A percentile compares a stretch with the other conserved stretches of the same genome.
phyloP scores from a whole-genome alignment of 1,140 invertebrate species.

The Drosophila setifemur region DNA sequence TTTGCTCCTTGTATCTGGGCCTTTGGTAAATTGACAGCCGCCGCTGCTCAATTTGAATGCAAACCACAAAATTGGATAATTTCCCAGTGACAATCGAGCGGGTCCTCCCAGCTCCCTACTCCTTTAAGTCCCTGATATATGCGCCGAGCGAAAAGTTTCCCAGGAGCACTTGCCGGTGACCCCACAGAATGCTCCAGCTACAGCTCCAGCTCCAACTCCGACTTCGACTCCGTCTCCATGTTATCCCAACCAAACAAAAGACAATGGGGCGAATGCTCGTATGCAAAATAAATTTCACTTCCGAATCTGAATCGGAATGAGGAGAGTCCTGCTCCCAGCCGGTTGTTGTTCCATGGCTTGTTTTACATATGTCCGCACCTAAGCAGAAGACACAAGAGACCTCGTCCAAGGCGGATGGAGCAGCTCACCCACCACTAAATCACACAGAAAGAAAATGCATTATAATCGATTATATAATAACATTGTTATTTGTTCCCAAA shows the following conservation, averaged over 20 bases:
- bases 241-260: constrained; percentile 26
- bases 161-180: constrained; percentile 70
- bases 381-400: constrained; percentile 42
- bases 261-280: constrained; percentile 57
- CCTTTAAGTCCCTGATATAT: constrained; percentile 70
- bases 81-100: constrained; percentile 78
- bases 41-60: constrained; percentile 75
- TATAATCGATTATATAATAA: no score
- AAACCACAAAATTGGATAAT: constrained; percentile 82
- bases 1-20: constrained; percentile 2
- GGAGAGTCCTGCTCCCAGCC: constrained; percentile 34
- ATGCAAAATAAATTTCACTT: constrained; percentile 82
- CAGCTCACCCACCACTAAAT: constrained; percentile 47
- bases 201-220: no score
- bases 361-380: constrained; percentile 82
- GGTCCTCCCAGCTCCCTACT: constrained; percentile 5
- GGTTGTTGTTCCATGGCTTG: constrained; percentile 68
- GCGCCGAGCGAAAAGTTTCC: constrained; percentile 71
- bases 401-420: constrained; percentile 24
- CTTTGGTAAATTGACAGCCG: constrained; percentile 77
- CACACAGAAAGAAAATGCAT: neutral
- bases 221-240: neutral
- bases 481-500: no score
- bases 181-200: constrained; percentile 42
- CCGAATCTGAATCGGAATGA: constrained; percentile 46